Percentiles rank a stretch among this genome's conserved stretches.
Evolutionary conservation across 2,888 invertebrate species (phyloP).

Genomic region (Mythimna lalbum): DNA sequence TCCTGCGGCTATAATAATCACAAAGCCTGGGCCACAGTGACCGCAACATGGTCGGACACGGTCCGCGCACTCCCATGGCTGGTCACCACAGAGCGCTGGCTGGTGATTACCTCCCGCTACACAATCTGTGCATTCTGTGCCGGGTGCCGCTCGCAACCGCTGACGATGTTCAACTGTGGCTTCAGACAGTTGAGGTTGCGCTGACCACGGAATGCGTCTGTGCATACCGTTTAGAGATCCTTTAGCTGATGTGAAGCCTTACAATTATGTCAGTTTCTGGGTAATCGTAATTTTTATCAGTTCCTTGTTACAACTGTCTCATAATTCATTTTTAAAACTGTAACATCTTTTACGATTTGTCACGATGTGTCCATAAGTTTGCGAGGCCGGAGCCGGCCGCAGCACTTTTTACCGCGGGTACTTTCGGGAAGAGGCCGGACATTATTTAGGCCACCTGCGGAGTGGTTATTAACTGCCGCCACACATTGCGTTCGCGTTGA

Average conservation of each 20-base stretch:
- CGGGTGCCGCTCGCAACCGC: conserved; percentile 10
- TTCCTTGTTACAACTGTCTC: too few relatives aligned
- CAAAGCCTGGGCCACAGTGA: conserved; percentile 18
- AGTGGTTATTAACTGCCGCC: conserved; percentile 18
- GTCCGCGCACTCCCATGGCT: background rate
- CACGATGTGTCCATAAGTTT: conserved; percentile 1
- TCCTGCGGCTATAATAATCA: background rate
- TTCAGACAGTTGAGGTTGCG: conserved; percentile 29
- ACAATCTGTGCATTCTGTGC: conserved; percentile 12
- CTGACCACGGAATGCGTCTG: conserved; percentile 36
- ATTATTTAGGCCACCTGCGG: conserved; percentile 41
- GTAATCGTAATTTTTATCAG: too few relatives aligned
- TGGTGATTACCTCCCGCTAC: conserved; percentile 28
- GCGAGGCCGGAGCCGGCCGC: background rate
- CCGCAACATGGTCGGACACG: conserved; percentile 37
- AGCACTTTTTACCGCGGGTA: conserved; percentile 22
- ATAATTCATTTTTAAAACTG: too few relatives aligned
- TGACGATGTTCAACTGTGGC: conserved; percentile 18
- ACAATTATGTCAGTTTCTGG: background rate
- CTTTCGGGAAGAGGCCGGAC: conserved; percentile 13
- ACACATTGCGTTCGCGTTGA: conserved; percentile 30
- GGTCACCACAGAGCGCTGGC: background rate
- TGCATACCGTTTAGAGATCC: conserved; percentile 31
- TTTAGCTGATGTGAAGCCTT: background rate
- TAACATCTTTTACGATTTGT: too few relatives aligned